Evolutionary conservation across 2,113 vertebrate genomes (phyloP), one percentile per base, ranked within the genome.

Genomic region (Ia io): DNA sequence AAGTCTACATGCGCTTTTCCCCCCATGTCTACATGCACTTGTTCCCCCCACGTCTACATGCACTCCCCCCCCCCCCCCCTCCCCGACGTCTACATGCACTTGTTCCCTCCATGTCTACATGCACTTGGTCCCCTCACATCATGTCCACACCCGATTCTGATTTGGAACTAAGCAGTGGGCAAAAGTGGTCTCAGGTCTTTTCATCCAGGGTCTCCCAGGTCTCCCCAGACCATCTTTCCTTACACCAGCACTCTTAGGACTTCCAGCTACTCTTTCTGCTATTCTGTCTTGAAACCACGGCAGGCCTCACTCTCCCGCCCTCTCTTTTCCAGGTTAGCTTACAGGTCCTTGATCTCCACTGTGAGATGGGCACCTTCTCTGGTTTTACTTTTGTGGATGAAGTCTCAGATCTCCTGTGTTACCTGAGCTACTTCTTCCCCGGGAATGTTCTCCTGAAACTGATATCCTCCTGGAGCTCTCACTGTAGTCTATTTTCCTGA

Each of bases 401-500:
- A 47, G 70, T 37, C 22, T 17, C 56, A 6, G 30, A n/a, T 44
- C 28, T 77, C 42, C 6, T 5, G 18, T 17, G 37, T 90, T 87
- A 97, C 96, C 95, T 90, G 56, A 61, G 86, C 3, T 35, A 11
- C 1, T 2, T 61, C 0, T 93, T 32, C 4, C 42, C 17, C 1
- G 3, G 35, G n/a, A 6, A 6, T 1, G 1, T 2, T 93, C 80
- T 18, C 80, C 93, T 2, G 80, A 69, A 23, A 32, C 0, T 0
- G 59, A 71, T 2, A 2, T 0, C 40, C 0, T 51, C 9, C 9
- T 14, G 4, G 23, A 37, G 1, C 28, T 40, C 0, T 86, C 88
- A 2, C 3, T 61, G 23, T 9, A 1, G 25, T 85, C 77, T 90
- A 3, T 92, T 78, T n/a, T 92, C 80, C 0, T 47, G 69, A n/a